Evolutionary conservation across 2,113 vertebrate species (phyloP).

Genomic region (Chloroceryle aenea): DNA sequence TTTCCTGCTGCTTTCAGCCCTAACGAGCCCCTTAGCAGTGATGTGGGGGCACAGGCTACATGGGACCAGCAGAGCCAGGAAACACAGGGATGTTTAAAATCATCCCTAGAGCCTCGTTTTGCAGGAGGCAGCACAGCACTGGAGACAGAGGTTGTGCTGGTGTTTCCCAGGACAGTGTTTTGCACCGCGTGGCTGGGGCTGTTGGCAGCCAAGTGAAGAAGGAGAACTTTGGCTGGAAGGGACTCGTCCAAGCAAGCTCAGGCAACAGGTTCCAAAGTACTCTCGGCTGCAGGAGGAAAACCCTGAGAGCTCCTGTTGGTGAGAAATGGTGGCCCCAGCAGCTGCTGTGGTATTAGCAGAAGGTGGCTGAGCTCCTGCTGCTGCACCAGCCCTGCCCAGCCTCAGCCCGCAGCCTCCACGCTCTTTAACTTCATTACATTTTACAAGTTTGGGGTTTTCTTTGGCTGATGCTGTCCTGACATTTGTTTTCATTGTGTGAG

Average conservation of each 20-base stretch:
- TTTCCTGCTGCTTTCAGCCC: neutral
- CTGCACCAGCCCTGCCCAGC: neutral
- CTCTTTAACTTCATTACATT: neutral
- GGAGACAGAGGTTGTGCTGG: fast-evolving
- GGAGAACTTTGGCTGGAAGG: neutral
- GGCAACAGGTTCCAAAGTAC: fast-evolving
- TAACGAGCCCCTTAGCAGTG: neutral
- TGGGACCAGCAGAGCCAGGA: neutral
- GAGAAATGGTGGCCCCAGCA: neutral
- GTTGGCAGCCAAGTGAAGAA: neutral
- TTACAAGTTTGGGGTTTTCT: neutral
- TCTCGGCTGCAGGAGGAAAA: neutral
- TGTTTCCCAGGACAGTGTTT: fast-evolving
- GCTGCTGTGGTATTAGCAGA: neutral
- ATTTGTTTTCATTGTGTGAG: neutral
- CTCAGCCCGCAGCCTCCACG: neutral
- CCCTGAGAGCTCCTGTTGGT: fast-evolving
- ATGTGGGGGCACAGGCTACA: neutral
- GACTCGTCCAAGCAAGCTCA: neutral
- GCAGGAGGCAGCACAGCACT: neutral
- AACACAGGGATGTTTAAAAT: neutral
- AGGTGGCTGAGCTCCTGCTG: neutral
- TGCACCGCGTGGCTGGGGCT: fast-evolving
- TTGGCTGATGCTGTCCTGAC: neutral
- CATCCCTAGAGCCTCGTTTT: neutral